These are phyloP conservation scores for Athetis lepigone DNA, from an alignment of 2,888 invertebrate genomes.

Conservation along the genomic window DNA sequence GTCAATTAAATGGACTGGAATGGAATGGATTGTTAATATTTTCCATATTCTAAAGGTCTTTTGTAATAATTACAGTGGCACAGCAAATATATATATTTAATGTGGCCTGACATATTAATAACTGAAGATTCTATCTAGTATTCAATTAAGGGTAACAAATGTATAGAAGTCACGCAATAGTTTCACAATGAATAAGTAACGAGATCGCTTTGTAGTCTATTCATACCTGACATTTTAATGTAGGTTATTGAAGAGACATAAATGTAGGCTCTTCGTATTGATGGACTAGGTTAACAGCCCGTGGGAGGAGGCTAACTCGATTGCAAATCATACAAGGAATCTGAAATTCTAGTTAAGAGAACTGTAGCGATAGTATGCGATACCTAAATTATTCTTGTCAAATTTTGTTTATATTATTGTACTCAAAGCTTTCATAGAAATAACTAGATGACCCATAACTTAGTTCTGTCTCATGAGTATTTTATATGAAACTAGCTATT, in stretches of 20 bases:
- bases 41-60: not conserved
- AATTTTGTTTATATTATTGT: not conserved
- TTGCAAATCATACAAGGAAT: conserved; percentile 21
- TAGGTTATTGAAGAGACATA: not conserved
- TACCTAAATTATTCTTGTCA: not conserved
- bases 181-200: conserved; percentile 21
- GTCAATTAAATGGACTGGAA: too few relatives aligned
- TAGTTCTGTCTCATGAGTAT: too few relatives aligned
- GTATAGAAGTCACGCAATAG: conserved; percentile 36
- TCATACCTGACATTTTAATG: conserved; percentile 2
- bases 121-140: conserved; percentile 3
- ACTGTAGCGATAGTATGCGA: not conserved
- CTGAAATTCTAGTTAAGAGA: conserved; percentile 8
- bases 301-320: conserved; percentile 7
- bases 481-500: too few relatives aligned
- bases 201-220: conserved; percentile 1
- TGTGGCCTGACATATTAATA: conserved; percentile 5
- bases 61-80: not conserved
- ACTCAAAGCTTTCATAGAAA: too few relatives aligned
- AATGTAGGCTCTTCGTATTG: conserved; percentile 8
- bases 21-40: not conserved
- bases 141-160: conserved; percentile 24
- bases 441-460: too few relatives aligned
- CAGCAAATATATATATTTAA: not conserved
- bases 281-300: not conserved